Evolutionary conservation across 1,140 invertebrate genomes (phyloP).

Genomic region (Streblospio benedicti): DNA sequence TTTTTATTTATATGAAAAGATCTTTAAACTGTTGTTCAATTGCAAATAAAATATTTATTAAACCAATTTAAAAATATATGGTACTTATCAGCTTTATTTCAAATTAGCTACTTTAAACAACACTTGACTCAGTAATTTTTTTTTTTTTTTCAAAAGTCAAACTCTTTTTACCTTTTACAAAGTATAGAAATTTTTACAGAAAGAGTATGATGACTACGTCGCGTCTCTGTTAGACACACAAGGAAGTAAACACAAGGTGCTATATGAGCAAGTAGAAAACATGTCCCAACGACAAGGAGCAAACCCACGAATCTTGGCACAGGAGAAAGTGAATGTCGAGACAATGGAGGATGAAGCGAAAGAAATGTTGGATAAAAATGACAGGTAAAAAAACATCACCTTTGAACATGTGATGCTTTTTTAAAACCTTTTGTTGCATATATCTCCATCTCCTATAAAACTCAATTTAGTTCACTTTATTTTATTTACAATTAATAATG

Average conservation of each 20-base stretch:
- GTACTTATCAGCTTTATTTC: no score
- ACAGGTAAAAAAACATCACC: conserved; percentile 24
- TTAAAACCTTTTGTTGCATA: neutral
- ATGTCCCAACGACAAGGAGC: conserved; percentile 31
- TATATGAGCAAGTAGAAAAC: conserved; percentile 37
- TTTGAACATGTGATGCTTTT: neutral
- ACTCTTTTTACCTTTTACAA: no score
- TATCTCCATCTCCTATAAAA: neutral
- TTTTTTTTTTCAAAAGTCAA: no score
- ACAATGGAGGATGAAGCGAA: conserved; percentile 28
- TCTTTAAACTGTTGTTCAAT: no score
- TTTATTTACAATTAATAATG: neutral
- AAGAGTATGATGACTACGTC: conserved; percentile 43
- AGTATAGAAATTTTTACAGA: no score
- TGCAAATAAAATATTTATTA: no score
- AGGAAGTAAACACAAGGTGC: conserved; percentile 30
- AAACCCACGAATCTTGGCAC: conserved; percentile 26
- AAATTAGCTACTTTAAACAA: no score
- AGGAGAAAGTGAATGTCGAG: conserved; percentile 26
- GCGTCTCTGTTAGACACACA: conserved; percentile 35
- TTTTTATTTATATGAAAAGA: no score
- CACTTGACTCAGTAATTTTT: no score
- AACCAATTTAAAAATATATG: no score
- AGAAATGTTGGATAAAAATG: conserved; percentile 26
- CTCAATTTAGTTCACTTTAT: neutral